A percentile compares a stretch with the other conserved stretches of the same genome.
Conservation (phyloP, 1,140 invertebrate genomes). For the Hermatobates lingyangjiaoensis region DNA sequence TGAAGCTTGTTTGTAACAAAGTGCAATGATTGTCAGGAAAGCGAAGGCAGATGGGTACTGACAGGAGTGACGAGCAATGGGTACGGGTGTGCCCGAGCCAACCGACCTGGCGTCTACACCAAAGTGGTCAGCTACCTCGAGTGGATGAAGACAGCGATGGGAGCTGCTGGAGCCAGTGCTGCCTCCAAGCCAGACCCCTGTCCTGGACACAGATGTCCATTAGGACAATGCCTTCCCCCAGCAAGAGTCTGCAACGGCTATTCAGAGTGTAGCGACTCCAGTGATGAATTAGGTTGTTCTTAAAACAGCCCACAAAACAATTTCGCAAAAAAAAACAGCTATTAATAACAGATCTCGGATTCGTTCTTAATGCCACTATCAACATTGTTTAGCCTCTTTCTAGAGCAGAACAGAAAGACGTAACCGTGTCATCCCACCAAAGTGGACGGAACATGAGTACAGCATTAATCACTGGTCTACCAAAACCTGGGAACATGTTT, state of each 20-base stretch:
- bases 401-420: too few species aligned
- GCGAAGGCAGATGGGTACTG: conserved; percentile 36
- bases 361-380: too few species aligned
- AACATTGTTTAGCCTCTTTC: too few species aligned
- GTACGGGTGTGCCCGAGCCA: conserved; percentile 63
- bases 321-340: too few species aligned
- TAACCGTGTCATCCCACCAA: too few species aligned
- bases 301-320: too few species aligned
- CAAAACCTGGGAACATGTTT: too few species aligned
- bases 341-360: too few species aligned
- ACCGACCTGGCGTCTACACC: conserved; percentile 72
- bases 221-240: conserved; percentile 51
- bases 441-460: too few species aligned
- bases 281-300: conserved; percentile 32
- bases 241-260: conserved; percentile 53
- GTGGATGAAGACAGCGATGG: conserved; percentile 36
- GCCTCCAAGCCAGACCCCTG: conserved; percentile 22
- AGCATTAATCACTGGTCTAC: too few species aligned
- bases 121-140: conserved; percentile 59
- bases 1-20: too few species aligned
- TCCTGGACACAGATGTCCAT: conserved; percentile 47
- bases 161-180: neutral
- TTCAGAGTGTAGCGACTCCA: conserved; percentile 53
- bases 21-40: too few species aligned
- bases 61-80: conserved; percentile 71